phyloP scores from a whole-genome alignment of 1,140 invertebrate genomes.

The Acromyrmex echinatior region DNA sequence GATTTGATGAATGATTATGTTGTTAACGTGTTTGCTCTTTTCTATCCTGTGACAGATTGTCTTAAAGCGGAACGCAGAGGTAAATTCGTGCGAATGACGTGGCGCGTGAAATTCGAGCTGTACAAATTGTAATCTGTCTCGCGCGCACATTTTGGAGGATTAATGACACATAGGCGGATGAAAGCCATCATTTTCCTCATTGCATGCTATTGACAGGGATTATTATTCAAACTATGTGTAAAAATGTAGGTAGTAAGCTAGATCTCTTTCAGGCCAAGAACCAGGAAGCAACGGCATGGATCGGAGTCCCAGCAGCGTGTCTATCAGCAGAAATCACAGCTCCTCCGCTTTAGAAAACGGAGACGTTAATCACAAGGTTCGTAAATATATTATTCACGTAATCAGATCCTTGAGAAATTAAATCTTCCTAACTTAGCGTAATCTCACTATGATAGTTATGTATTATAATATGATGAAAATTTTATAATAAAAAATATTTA shows the following conservation, averaged over 20 bases:
- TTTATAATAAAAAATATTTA: neutral
- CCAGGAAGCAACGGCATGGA: conserved; percentile 88
- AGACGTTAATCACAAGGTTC: conserved; percentile 89
- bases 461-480: neutral
- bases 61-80: conserved; percentile 17
- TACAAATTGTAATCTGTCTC: conserved; percentile 8
- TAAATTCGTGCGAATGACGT: neutral
- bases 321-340: conserved; percentile 93
- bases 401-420: neutral
- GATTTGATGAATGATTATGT: neutral
- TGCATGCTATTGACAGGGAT: neutral
- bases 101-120: neutral
- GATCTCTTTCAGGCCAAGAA: conserved; percentile 84
- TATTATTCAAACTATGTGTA: neutral
- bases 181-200: conserved; percentile 32
- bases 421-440: neutral
- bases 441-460: neutral
- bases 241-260: conserved; percentile 82
- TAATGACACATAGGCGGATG: conserved; percentile 37
- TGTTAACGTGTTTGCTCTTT: neutral
- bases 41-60: neutral
- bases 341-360: conserved; percentile 90
- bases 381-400: conserved; percentile 42
- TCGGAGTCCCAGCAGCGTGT: conserved; percentile 92
- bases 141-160: neutral